A percentile compares a stretch with the other conserved stretches of the same genome.
phyloP scores from a whole-genome alignment of 2,888 invertebrate genomes.

The Mesoligia furuncula region DNA sequence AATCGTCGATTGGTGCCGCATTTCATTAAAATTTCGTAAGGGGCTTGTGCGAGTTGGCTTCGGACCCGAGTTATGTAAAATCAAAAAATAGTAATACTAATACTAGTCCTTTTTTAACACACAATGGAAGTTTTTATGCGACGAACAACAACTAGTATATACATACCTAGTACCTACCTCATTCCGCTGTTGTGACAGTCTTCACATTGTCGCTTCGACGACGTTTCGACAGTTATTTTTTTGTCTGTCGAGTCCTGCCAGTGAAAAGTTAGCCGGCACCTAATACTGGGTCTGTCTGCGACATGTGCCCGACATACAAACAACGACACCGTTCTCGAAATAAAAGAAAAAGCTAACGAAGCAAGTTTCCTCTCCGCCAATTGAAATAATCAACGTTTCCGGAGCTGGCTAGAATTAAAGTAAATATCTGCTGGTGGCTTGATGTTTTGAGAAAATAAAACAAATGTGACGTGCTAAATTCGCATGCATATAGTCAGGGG shows the following conservation, averaged over 20 bases:
- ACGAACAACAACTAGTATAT: no score
- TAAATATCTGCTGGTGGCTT: neutral
- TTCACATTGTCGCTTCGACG: conserved; percentile 11
- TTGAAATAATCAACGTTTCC: conserved; percentile 35
- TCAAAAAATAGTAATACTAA: no score
- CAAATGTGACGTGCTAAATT: neutral
- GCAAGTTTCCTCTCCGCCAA: neutral
- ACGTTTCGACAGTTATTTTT: conserved; percentile 31
- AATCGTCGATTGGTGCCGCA: no score
- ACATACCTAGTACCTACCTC: neutral
- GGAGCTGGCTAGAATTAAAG: neutral
- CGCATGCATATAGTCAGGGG: neutral
- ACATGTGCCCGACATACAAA: conserved; percentile 25
- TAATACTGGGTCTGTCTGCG: neutral
- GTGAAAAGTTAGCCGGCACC: conserved; percentile 39
- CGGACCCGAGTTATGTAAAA: no score
- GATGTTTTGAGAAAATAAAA: neutral
- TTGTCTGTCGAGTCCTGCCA: neutral
- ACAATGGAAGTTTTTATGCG: no score
- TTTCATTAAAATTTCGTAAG: no score
- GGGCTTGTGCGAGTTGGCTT: no score
- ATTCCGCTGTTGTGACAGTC: neutral
- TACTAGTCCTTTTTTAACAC: no score
- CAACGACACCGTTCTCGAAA: conserved; percentile 2
- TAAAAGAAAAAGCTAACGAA: conserved; percentile 14